These are phyloP conservation scores for Pogonomyrmex californicus DNA, from an alignment of 1,140 invertebrate species.

Conservation along the genomic window DNA sequence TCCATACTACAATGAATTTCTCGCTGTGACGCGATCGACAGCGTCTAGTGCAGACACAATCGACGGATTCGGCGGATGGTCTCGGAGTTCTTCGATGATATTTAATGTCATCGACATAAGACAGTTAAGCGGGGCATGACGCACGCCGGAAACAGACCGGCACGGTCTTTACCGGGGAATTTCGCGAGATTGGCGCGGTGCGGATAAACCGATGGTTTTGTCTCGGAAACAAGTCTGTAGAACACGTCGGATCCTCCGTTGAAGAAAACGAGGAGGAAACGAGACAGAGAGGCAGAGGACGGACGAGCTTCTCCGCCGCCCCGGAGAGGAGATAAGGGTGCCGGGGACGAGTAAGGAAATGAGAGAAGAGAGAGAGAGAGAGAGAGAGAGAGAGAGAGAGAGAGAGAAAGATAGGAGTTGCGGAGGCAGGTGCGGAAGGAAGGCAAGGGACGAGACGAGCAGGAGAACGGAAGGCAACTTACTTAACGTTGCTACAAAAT, in stretches of 20 bases:
- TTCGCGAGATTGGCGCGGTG: conserved; percentile 67
- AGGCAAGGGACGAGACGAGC: conserved; percentile 22
- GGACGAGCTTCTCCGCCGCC: conserved; percentile 49
- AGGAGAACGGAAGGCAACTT: conserved; percentile 78
- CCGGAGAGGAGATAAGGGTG: conserved; percentile 54
- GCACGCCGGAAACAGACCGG: conserved; percentile 47
- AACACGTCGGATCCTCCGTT: conserved; percentile 71
- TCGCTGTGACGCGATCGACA: neutral
- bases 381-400: conserved; percentile 40
- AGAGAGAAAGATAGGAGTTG: conserved; percentile 18
- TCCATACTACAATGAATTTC: conserved; percentile 27
- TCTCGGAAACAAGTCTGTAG: conserved; percentile 58
- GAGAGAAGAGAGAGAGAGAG: conserved; percentile 63
- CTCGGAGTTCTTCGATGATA: neutral
- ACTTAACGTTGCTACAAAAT: conserved; percentile 85
- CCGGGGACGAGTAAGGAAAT: conserved; percentile 71
- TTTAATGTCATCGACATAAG: conserved; percentile 62
- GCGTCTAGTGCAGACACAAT: conserved; percentile 34
- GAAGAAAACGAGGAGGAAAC: conserved; percentile 82
- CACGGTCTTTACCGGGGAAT: conserved; percentile 58
- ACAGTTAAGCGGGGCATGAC: conserved; percentile 33
- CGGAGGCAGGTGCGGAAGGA: conserved; percentile 18
- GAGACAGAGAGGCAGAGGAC: conserved; percentile 71
- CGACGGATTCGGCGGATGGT: neutral
- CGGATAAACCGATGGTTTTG: conserved; percentile 69